Evolutionary conservation across 2,113 vertebrate species (phyloP).

Genomic region (Clupea harengus): DNA sequence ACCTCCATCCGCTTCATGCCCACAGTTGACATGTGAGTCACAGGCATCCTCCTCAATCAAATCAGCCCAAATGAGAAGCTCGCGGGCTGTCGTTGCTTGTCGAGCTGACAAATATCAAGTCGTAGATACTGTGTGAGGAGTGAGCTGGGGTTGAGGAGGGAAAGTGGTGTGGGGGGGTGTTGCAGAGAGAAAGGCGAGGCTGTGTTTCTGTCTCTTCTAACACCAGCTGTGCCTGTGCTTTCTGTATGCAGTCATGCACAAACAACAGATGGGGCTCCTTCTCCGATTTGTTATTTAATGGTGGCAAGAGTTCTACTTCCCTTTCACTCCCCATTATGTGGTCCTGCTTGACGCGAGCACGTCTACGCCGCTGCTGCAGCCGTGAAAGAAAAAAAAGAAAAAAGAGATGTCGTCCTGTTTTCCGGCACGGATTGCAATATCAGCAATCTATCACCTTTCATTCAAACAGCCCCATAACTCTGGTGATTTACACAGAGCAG

Average conservation of each 20-base stretch:
- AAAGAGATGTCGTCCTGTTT: conserved; percentile 23
- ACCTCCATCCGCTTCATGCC: not conserved
- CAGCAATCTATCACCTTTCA: conserved; percentile 2
- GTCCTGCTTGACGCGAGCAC: not conserved
- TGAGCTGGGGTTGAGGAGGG: not conserved
- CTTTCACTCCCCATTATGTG: conserved; percentile 39
- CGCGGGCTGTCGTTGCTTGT: not conserved
- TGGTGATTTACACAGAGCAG: not conserved
- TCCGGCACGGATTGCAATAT: not conserved
- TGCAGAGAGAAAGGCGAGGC: conserved; percentile 11
- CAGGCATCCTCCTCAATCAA: conserved; percentile 29
- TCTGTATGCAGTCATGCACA: conserved; percentile 45
- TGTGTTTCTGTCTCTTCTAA: conserved; percentile 25
- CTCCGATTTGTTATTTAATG: conserved; percentile 53
- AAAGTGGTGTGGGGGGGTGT: not conserved
- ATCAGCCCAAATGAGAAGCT: conserved; percentile 32
- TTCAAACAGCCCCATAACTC: not conserved
- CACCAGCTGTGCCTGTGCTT: conserved; percentile 51
- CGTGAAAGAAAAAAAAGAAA: not conserved
- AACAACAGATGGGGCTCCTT: conserved; percentile 55
- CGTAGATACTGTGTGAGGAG: conserved; percentile 25
- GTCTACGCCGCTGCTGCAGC: not conserved
- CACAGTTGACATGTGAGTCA: conserved; percentile 17
- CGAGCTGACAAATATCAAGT: conserved; percentile 31
- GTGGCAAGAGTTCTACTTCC: conserved; percentile 33